phyloP scores from a whole-genome alignment of 2,113 vertebrate species.

The Parus major region DNA sequence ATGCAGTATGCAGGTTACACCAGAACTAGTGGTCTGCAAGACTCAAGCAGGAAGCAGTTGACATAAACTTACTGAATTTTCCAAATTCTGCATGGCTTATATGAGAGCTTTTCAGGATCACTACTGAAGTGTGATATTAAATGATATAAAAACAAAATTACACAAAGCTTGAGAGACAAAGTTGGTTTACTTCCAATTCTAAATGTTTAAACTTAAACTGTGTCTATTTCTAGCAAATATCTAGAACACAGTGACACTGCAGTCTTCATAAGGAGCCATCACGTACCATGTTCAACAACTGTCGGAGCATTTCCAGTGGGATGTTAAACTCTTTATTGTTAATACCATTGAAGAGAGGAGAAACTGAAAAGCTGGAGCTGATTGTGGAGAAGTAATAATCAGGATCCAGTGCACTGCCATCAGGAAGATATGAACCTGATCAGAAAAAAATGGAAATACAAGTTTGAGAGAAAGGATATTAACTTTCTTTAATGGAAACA shows the following conservation, averaged over 20 bases:
- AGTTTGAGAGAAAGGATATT: background rate
- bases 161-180: background rate
- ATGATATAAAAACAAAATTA: background rate
- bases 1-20: background rate
- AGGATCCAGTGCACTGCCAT: constrained; percentile 84
- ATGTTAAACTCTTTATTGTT: constrained; percentile 86
- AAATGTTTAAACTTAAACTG: background rate
- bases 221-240: background rate
- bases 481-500: background rate
- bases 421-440: constrained; percentile 85
- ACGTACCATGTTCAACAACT: constrained; percentile 86
- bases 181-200: background rate
- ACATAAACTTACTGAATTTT: background rate
- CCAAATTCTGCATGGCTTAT: background rate
- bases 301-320: constrained; percentile 84
- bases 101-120: background rate
- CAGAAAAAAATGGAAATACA: background rate
- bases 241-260: background rate
- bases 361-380: constrained; percentile 94
- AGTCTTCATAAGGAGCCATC: background rate
- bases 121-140: background rate
- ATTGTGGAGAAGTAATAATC: constrained; percentile 91
- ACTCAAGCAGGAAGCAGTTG: background rate
- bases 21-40: background rate
- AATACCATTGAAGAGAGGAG: constrained; percentile 86